Evolutionary conservation across 2,113 vertebrate species (phyloP).

Genomic region (Ellobius talpinus): DNA sequence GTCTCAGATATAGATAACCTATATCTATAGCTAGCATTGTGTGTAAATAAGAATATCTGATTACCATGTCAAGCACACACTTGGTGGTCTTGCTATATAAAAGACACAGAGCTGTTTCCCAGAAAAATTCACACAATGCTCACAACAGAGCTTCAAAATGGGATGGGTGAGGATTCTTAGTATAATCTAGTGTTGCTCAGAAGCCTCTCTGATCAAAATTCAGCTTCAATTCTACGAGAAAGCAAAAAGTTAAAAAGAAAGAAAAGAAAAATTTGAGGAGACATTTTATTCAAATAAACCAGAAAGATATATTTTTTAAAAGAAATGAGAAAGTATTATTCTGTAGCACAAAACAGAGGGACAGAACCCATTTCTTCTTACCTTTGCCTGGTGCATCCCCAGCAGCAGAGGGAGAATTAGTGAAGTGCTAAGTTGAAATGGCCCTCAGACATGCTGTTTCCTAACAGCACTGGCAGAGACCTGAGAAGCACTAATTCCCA

Average conservation of each 20-base stretch:
- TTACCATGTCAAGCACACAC: background rate
- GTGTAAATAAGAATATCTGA: background rate
- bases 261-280: background rate
- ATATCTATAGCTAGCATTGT: background rate
- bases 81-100: background rate
- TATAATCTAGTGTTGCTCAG: background rate
- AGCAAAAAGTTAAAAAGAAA: background rate
- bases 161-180: no score
- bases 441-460: no score
- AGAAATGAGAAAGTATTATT: background rate
- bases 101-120: background rate
- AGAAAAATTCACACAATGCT: background rate
- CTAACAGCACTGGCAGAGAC: background rate
- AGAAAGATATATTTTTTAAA: background rate
- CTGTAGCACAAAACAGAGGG: background rate
- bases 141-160: background rate
- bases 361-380: background rate
- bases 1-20: background rate
- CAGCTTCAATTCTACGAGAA: background rate
- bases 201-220: background rate
- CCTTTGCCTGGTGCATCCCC: no score
- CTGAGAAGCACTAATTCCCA: background rate
- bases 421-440: background rate
- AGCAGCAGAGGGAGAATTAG: background rate
- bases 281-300: background rate